These are phyloP conservation scores for Enoplosus armatus DNA, from an alignment of 2,797 vertebrate species.

Conservation along the genomic window DNA sequence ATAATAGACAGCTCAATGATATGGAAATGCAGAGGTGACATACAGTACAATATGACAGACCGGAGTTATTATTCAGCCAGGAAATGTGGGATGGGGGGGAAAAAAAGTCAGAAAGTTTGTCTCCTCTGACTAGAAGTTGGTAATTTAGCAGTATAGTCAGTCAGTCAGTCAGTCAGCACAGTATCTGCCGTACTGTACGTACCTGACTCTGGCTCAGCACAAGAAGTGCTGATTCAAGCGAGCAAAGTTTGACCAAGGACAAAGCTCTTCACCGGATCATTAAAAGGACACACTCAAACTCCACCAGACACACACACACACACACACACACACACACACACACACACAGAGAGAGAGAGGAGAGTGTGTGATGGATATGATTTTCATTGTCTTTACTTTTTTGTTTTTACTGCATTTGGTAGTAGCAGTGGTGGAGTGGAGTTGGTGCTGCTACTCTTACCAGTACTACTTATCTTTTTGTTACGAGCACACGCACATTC, in stretches of 20 bases:
- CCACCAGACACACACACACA: too few relatives aligned
- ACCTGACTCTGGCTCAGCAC: slow-evolving; percentile 33
- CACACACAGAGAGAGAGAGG: too few relatives aligned
- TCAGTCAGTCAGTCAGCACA: slow-evolving; percentile 13
- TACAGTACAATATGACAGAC: not conserved
- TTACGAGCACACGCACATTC: too few relatives aligned
- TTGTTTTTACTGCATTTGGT: too few relatives aligned
- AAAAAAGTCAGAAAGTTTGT: slow-evolving; percentile 30
- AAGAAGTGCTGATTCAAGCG: slow-evolving; percentile 59
- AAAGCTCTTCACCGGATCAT: slow-evolving; percentile 22
- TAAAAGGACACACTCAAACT: too few relatives aligned
- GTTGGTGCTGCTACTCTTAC: too few relatives aligned
- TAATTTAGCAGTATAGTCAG: slow-evolving; percentile 15
- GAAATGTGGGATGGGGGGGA: not conserved
- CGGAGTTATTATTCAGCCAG: not conserved
- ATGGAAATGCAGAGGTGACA: slow-evolving; percentile 20
- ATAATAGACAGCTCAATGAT: not conserved
- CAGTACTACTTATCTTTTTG: too few relatives aligned
- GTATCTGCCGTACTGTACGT: slow-evolving; percentile 17
- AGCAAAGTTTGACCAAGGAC: slow-evolving; percentile 61
- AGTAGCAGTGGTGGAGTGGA: too few relatives aligned
- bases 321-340: too few relatives aligned
- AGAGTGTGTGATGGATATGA: too few relatives aligned
- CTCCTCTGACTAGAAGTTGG: slow-evolving; percentile 19
- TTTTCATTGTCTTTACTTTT: too few relatives aligned